Conservation (phyloP, 2,113 vertebrate species). For the Rhynchopsitta pachyrhyncha region DNA sequence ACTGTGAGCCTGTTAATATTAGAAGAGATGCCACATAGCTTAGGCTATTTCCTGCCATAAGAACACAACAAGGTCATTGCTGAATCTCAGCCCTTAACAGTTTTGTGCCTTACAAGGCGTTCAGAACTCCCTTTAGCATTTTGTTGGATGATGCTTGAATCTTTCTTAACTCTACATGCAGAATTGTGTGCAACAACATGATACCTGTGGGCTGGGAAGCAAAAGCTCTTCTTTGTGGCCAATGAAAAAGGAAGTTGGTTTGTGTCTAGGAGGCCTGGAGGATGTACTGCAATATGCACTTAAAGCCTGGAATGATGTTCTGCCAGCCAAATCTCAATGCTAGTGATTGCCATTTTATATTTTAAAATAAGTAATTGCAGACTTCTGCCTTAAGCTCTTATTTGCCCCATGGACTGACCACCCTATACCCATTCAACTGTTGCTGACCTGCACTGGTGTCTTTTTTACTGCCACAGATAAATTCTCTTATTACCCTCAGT, state of each 20-base stretch:
- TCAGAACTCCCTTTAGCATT: neutral
- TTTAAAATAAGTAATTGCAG: neutral
- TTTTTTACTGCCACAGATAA: neutral
- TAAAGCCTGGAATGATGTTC: neutral
- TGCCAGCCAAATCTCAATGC: neutral
- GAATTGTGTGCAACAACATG: neutral
- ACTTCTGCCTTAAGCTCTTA: neutral
- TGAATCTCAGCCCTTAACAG: neutral
- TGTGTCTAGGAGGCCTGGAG: neutral
- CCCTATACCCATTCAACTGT: neutral
- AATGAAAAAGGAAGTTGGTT: neutral
- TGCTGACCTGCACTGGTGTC: neutral
- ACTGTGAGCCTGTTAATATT: neutral
- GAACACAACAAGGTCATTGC: neutral
- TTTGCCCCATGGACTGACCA: neutral
- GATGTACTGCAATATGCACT: neutral
- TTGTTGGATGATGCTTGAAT: neutral
- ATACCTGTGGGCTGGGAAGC: neutral
- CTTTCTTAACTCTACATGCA: neutral
- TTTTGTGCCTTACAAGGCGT: neutral
- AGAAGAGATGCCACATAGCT: neutral
- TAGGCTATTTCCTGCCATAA: neutral
- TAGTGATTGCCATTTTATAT: neutral
- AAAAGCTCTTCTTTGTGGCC: neutral
- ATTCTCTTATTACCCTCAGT: neutral